Evolutionary conservation across 2,113 vertebrate genomes (phyloP), one percentile per base, ranked within the genome.

Genomic region (Psettodes erumei): DNA sequence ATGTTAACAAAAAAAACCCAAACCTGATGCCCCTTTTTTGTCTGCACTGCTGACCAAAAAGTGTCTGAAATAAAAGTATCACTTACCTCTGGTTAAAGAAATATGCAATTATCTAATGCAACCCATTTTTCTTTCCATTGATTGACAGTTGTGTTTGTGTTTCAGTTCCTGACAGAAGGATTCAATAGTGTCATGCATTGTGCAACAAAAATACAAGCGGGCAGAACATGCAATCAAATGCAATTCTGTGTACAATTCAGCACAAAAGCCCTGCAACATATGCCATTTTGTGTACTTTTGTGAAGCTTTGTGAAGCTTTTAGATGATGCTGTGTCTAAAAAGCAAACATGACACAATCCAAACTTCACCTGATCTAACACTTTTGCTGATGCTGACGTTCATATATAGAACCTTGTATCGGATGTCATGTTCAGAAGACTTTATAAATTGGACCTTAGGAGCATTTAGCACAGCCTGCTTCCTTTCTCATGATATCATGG

Each of bases 401-500:
- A 59, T 8, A 30, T 40, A 6, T 6, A 4, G 19, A 23, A n/a
- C n/a, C 45, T 16, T 5, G 21, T 43, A n/a, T 68, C 58, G 40
- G 38, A 66, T 32, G 28, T 62, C 66, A 21, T 37, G 32, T 51
- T 78, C 37, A 63, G 75, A 82, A 56, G 42, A 84, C 64, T 74
- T 75, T 56, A 73, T 81, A 65, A 86, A 81, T 50, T 73, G 27
- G 61, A 88, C 51, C 38, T 67, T 47, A 59, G 71, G 77, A 87
- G 73, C 63, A 37, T 77, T 83, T 43, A 61, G 27, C 65, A 43
- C 74, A 60, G 51, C 73, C 68, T 38, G 67, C 86, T 92, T 89
- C 86, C 87, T 89, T 91, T 91, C 90, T 84, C 84, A 86, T 90
- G 77, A 91, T 85, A 77, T 91, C 82, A 89, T 81, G 72, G 73